phyloP scores from a whole-genome alignment of 1,140 invertebrate genomes.

The Drosophila cardini region DNA sequence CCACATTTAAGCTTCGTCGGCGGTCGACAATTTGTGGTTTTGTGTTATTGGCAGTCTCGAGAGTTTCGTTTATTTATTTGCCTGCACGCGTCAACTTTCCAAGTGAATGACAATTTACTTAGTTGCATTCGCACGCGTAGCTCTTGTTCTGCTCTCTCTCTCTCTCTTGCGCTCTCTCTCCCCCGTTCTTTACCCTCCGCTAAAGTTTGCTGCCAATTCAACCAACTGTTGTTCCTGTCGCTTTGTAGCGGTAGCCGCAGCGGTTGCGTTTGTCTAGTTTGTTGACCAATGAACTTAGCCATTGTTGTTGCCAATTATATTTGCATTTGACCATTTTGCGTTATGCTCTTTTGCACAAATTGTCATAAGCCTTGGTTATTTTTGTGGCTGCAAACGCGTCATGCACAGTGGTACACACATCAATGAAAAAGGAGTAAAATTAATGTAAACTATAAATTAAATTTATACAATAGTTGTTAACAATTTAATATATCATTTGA shows the following conservation, averaged over 20 bases:
- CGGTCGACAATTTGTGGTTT: conserved; percentile 15
- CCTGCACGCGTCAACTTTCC: conserved; percentile 59
- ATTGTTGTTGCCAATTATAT: conserved; percentile 72
- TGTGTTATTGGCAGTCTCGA: conserved; percentile 14
- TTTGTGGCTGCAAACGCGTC: conserved; percentile 18
- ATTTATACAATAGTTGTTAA: no score
- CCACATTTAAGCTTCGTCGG: conserved; percentile 45
- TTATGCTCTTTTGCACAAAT: conserved; percentile 48
- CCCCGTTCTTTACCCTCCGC: background rate
- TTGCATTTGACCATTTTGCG: conserved; percentile 62
- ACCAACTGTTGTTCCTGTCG: conserved; percentile 24
- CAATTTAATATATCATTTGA: no score
- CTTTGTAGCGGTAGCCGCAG: background rate
- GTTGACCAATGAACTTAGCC: conserved; percentile 70
- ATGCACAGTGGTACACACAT: conserved; percentile 32
- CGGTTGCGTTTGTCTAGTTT: conserved; percentile 26
- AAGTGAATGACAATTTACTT: conserved; percentile 68
- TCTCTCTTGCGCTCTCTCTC: background rate
- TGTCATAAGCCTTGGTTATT: conserved; percentile 50
- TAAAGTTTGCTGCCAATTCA: conserved; percentile 24
- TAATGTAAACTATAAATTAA: no score
- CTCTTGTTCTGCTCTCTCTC: background rate
- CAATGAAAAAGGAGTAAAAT: no score
- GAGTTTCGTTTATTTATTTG: conserved; percentile 57
- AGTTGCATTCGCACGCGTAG: conserved; percentile 48